A percentile compares a stretch with the other conserved stretches of the same genome.
Conservation (phyloP, 2,113 vertebrate species). For the Eclectus roratus region DNA sequence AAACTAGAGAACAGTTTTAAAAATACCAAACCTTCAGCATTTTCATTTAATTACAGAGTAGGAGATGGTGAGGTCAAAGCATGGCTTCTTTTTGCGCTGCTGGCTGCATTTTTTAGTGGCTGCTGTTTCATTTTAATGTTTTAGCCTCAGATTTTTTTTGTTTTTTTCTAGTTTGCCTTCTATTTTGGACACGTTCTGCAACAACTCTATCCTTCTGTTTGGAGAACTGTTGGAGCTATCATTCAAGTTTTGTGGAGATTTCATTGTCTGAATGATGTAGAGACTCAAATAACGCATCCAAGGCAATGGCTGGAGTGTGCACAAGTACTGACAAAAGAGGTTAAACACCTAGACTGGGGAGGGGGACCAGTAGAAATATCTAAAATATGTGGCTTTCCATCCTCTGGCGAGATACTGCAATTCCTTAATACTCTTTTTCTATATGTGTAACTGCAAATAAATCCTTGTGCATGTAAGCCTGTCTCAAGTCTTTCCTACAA, state of each 20-base stretch:
- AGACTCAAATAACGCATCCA: not conserved
- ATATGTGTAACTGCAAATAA: not conserved
- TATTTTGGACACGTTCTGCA: not conserved
- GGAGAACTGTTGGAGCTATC: not conserved
- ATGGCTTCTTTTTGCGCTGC: slow-evolving; percentile 29
- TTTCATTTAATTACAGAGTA: slow-evolving; percentile 55
- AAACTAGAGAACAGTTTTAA: slow-evolving; percentile 22
- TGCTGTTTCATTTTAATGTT: not conserved
- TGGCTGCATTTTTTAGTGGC: slow-evolving; percentile 35
- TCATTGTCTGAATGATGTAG: not conserved
- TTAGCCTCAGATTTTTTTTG: not conserved
- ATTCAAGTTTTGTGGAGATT: not conserved
- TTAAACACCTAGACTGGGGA: not conserved
- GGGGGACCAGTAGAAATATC: accelerated
- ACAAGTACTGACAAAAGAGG: not conserved
- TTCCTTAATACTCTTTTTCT: not conserved
- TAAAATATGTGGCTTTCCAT: not conserved
- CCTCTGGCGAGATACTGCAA: too few species aligned
- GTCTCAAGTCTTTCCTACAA: not conserved
- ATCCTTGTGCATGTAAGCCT: not conserved
- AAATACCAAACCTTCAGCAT: slow-evolving; percentile 38
- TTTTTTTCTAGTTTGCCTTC: slow-evolving; percentile 21
- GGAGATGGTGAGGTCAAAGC: not conserved
- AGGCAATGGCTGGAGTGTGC: accelerated
- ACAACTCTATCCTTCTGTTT: not conserved